Evolutionary conservation across 2,888 invertebrate genomes (phyloP).

Genomic region (Tetropium fuscum): DNA sequence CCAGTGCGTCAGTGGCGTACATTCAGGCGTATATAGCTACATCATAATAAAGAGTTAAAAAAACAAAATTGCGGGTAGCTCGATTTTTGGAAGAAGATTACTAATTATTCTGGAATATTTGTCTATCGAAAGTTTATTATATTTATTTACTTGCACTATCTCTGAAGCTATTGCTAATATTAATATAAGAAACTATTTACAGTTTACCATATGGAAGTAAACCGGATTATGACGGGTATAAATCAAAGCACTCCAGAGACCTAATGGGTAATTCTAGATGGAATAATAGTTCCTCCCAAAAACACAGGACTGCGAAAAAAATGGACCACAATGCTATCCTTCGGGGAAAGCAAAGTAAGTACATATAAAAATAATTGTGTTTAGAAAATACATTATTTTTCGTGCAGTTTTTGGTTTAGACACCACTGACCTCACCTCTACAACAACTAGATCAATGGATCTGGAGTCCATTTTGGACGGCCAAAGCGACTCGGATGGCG

Average conservation of each 20-base stretch:
- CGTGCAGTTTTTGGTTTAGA: constrained; percentile 77
- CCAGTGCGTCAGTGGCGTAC: too few relatives aligned
- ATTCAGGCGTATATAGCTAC: too few relatives aligned
- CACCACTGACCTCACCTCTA: constrained; percentile 82
- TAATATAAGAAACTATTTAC: too few relatives aligned
- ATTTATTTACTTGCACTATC: too few relatives aligned
- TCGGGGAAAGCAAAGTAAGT: constrained; percentile 73
- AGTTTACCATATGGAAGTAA: constrained; percentile 76
- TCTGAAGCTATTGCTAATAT: too few relatives aligned
- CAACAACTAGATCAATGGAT: constrained; percentile 81
- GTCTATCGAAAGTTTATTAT: too few relatives aligned
- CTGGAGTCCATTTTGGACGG: constrained; percentile 84
- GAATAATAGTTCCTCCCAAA: constrained; percentile 64
- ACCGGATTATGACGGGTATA: constrained; percentile 70
- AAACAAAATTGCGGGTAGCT: too few relatives aligned
- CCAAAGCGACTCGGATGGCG: constrained; percentile 76
- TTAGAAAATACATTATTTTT: too few relatives aligned
- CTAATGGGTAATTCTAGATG: constrained; percentile 55
- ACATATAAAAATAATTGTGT: too few relatives aligned
- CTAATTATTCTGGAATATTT: too few relatives aligned
- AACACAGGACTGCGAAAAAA: constrained; percentile 68
- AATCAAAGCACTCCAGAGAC: constrained; percentile 61
- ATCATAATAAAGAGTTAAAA: too few relatives aligned
- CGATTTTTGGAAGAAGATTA: too few relatives aligned
- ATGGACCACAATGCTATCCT: constrained; percentile 68